Evolutionary conservation across 1,140 invertebrate genomes (phyloP).

Genomic region (Drosophila triauraria): DNA sequence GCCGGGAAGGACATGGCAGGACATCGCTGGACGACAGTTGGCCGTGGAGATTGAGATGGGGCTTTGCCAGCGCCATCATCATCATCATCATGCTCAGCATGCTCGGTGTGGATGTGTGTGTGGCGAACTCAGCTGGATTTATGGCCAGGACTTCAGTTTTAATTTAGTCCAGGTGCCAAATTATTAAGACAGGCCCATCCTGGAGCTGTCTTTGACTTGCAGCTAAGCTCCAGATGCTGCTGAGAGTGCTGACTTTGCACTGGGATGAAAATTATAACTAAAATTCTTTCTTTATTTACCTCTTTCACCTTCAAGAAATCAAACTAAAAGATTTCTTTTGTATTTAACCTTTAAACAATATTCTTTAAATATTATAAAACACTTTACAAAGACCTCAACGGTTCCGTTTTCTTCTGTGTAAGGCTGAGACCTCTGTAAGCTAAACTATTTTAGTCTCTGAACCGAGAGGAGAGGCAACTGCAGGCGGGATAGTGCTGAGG

Average conservation of each 20-base stretch:
- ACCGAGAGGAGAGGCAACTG: neutral
- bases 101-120: neutral
- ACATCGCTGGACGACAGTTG: slow-evolving; percentile 2
- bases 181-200: slow-evolving; percentile 57
- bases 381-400: neutral
- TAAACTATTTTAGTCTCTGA: neutral
- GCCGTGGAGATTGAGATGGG: slow-evolving; percentile 22
- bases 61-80: slow-evolving; percentile 25
- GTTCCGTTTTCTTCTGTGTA: slow-evolving; percentile 29
- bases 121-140: slow-evolving; percentile 44
- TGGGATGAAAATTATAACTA: neutral
- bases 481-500: slow-evolving; percentile 25
- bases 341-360: neutral
- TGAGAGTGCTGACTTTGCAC: neutral
- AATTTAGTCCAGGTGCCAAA: slow-evolving; percentile 70
- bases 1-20: slow-evolving; percentile 19
- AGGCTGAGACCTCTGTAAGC: slow-evolving; percentile 7
- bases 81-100: slow-evolving; percentile 24
- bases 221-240: neutral
- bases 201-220: neutral
- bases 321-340: no score
- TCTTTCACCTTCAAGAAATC: no score
- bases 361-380: neutral
- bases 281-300: neutral
- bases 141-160: slow-evolving; percentile 73